Percentiles rank a stretch among this genome's conserved stretches.
These are phyloP conservation scores for Drosophila albomicans DNA, from an alignment of 1,140 invertebrate genomes.

Conservation along the genomic window DNA sequence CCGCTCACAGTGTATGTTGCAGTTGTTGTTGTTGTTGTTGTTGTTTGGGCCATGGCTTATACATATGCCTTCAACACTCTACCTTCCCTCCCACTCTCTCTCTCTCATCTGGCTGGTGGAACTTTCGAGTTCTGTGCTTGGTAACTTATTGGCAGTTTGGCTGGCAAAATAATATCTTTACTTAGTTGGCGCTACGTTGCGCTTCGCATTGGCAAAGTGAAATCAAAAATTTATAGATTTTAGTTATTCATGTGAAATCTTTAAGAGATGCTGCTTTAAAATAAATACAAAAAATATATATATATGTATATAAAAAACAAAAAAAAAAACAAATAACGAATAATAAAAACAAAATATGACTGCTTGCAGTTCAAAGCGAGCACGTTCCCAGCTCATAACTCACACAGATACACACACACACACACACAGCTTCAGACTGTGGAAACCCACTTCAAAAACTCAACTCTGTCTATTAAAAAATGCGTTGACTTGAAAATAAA, in stretches of 20 bases:
- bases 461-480: slow-evolving; percentile 74
- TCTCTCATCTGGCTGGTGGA: neutral
- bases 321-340: slow-evolving; percentile 12
- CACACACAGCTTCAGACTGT: slow-evolving; percentile 38
- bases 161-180: slow-evolving; percentile 66
- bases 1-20: slow-evolving; percentile 29
- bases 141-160: slow-evolving; percentile 75
- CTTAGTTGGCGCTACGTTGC: slow-evolving; percentile 29
- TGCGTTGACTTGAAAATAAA: slow-evolving; percentile 43
- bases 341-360: slow-evolving; percentile 22
- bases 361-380: slow-evolving; percentile 64
- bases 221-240: slow-evolving; percentile 83
- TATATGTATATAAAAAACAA: neutral
- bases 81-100: neutral
- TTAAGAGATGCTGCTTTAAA: slow-evolving; percentile 73
- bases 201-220: slow-evolving; percentile 65
- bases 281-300: slow-evolving; percentile 41
- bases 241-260: slow-evolving; percentile 83
- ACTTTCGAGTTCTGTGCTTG: slow-evolving; percentile 40
- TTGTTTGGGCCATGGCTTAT: slow-evolving; percentile 31
- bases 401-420: slow-evolving; percentile 51
- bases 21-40: slow-evolving; percentile 6
- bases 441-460: slow-evolving; percentile 74
- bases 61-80: slow-evolving; percentile 2
- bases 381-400: slow-evolving; percentile 72